These are phyloP conservation scores for Hydropsyche tenuis DNA, from an alignment of 1,140 invertebrate genomes.

Conservation along the genomic window DNA sequence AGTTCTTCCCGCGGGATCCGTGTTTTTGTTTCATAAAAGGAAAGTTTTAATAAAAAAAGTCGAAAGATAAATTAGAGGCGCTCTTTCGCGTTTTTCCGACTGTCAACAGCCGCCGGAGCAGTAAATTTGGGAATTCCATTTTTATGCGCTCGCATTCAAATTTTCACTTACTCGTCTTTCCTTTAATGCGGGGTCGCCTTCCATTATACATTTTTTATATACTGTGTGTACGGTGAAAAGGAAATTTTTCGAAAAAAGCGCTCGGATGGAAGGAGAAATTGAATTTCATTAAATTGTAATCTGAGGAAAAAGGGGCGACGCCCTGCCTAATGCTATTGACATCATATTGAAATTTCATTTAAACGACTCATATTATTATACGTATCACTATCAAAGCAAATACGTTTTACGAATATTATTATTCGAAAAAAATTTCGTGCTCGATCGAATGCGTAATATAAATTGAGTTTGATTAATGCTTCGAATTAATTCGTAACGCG, in stretches of 20 bases:
- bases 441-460: background rate
- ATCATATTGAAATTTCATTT: conserved; percentile 9
- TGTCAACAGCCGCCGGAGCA: conserved; percentile 15
- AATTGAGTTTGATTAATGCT: background rate
- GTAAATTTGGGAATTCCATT: conserved; percentile 6
- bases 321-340: background rate
- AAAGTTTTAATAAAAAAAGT: conserved; percentile 21
- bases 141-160: conserved; percentile 21
- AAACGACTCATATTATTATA: too few relatives aligned
- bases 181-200: background rate
- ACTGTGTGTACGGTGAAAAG: too few relatives aligned
- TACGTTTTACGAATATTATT: too few relatives aligned
- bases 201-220: too few relatives aligned
- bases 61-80: conserved; percentile 21
- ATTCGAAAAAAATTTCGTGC: background rate
- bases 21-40: conserved; percentile 21
- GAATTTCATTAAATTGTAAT: conserved; percentile 24
- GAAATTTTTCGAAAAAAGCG: background rate
- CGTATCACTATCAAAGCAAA: too few relatives aligned
- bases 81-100: conserved; percentile 12
- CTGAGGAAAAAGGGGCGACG: conserved; percentile 1
- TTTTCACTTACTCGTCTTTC: background rate
- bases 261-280: background rate
- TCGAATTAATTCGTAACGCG: too few relatives aligned
- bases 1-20: background rate